These are phyloP conservation scores for Sebastes iracundus DNA, from an alignment of 2,797 vertebrate species.

Conservation along the genomic window DNA sequence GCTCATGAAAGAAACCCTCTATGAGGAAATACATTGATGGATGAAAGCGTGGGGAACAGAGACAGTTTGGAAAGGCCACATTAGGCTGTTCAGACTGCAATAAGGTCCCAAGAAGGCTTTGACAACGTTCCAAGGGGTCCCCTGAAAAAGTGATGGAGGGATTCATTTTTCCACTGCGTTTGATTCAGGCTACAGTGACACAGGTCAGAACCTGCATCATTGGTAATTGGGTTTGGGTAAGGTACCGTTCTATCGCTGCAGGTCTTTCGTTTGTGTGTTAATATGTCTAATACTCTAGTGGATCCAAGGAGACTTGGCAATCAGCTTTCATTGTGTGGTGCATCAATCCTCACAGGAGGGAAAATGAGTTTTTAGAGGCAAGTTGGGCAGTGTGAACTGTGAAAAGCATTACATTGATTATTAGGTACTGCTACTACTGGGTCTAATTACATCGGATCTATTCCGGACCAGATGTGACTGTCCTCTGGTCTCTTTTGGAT, in stretches of 20 bases:
- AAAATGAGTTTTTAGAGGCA: constrained; percentile 5
- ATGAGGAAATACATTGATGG: not conserved
- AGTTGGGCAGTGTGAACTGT: not conserved
- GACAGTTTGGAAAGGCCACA: not conserved
- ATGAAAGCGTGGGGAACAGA: not conserved
- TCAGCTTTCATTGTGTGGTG: not conserved
- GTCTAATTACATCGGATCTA: not conserved
- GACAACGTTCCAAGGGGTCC: not conserved
- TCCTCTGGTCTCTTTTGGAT: not conserved
- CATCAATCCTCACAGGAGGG: constrained; percentile 10
- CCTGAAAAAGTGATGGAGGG: not conserved
- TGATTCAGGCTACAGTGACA: not conserved
- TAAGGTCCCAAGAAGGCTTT: not conserved
- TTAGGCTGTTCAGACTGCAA: not conserved
- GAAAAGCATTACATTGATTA: not conserved
- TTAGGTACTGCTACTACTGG: not conserved
- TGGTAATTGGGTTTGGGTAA: not conserved
- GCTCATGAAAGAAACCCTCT: not conserved
- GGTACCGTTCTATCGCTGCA: not conserved
- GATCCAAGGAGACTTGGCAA: not conserved
- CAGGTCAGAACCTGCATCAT: not conserved
- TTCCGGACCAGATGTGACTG: not conserved
- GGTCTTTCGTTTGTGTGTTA: not conserved
- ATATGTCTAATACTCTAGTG: not conserved
- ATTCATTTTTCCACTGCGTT: not conserved